Evolutionary conservation across 2,113 vertebrate species (phyloP).

Genomic region (Laticauda colubrina): DNA sequence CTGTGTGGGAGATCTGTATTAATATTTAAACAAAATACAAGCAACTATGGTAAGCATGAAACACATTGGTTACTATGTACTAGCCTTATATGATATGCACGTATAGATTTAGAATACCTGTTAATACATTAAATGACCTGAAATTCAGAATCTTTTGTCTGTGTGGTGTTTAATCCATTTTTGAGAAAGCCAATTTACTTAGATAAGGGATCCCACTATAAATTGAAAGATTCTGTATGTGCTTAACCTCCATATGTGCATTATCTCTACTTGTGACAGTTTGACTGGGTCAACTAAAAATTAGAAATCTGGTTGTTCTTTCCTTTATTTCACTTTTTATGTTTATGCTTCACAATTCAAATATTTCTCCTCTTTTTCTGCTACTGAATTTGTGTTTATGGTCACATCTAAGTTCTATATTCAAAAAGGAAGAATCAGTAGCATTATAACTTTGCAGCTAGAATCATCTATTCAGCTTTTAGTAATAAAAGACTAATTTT

Average conservation of each 20-base stretch:
- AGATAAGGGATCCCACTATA: neutral
- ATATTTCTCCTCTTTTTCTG: neutral
- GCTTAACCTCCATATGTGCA: neutral
- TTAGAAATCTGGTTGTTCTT: neutral
- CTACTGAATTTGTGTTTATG: neutral
- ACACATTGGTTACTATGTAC: neutral
- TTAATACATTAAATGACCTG: neutral
- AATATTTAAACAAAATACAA: conserved; percentile 20
- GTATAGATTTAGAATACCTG: neutral
- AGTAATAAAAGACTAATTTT: neutral
- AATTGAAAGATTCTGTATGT: neutral
- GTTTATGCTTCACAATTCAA: neutral
- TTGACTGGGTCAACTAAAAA: neutral
- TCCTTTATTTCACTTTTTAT: neutral
- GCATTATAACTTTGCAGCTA: neutral
- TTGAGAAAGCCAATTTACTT: neutral
- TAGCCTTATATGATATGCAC: neutral
- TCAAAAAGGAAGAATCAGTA: neutral
- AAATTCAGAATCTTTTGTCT: neutral
- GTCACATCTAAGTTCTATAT: neutral
- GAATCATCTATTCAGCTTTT: neutral
- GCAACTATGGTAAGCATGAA: neutral
- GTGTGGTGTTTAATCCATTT: neutral
- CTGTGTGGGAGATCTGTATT: conserved; percentile 80
- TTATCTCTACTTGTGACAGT: neutral